Percentiles rank a stretch among this genome's conserved stretches.
These are phyloP conservation scores for Dicrurus megarhynchus DNA, from an alignment of 2,113 vertebrate genomes.

Conservation along the genomic window DNA sequence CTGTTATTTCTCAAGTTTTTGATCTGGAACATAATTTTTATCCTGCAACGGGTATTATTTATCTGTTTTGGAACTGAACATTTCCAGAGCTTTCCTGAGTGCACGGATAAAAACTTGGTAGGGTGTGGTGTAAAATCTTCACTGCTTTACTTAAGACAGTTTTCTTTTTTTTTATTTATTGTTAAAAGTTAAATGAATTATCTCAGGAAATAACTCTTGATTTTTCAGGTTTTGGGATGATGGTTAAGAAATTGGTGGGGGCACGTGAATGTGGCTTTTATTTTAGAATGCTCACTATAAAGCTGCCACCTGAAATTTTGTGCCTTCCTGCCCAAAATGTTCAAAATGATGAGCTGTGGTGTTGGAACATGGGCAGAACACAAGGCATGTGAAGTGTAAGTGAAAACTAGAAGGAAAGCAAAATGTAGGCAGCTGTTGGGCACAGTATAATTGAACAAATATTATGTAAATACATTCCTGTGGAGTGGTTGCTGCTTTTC, in stretches of 20 bases:
- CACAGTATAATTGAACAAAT: not conserved
- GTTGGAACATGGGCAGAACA: not conserved
- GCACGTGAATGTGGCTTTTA: not conserved
- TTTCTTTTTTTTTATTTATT: not conserved
- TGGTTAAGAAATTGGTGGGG: not conserved
- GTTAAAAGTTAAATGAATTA: not conserved
- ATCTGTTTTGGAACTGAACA: not conserved
- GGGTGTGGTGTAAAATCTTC: not conserved
- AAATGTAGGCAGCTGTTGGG: not conserved
- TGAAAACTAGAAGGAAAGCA: not conserved
- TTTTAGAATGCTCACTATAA: not conserved
- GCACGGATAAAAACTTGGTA: not conserved
- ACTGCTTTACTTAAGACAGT: not conserved
- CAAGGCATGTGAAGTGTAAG: not conserved
- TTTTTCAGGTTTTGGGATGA: not conserved
- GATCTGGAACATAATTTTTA: not conserved
- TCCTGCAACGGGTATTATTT: not conserved
- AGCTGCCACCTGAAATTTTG: not conserved
- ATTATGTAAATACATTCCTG: not conserved
- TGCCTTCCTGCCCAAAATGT: not conserved
- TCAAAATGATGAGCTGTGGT: not conserved
- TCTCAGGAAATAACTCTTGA: not conserved
- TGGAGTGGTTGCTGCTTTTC: not conserved
- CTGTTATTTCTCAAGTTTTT: not conserved
- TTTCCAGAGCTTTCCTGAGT: not conserved